A percentile compares a stretch with the other conserved stretches of the same genome.
These are phyloP conservation scores for Hypsibius dujardini DNA, from an alignment of 1,140 invertebrate genomes.

Conservation along the genomic window DNA sequence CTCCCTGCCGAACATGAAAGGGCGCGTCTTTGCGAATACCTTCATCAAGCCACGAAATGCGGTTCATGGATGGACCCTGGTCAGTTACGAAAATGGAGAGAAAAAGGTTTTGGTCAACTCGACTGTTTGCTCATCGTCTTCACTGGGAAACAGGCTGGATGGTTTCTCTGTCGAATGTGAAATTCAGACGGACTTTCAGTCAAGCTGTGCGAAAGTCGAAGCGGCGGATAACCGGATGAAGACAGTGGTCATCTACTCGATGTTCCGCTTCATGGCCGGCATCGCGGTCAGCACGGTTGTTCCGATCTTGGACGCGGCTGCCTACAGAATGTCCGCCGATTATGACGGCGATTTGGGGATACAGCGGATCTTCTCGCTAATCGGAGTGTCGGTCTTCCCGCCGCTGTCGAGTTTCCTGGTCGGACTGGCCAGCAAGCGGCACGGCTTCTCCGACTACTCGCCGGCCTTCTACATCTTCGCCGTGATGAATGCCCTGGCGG, in stretches of 20 bases:
- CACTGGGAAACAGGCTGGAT: neutral
- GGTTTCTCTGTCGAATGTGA: neutral
- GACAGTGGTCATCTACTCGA: neutral
- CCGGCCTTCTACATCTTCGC: conserved; percentile 57
- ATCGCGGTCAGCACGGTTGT: neutral
- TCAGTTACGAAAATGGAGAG: neutral
- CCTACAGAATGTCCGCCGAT: conserved; percentile 44
- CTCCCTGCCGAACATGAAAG: no score
- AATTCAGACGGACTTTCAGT: neutral
- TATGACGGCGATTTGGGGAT: conserved; percentile 59
- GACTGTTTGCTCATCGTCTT: neutral
- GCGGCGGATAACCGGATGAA: neutral
- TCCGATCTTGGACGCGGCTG: neutral
- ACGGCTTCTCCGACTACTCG: conserved; percentile 28
- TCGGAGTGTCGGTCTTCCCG: conserved; percentile 45
- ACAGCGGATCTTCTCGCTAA: conserved; percentile 48
- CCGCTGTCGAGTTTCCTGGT: conserved; percentile 55
- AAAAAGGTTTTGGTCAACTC: neutral
- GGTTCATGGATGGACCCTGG: neutral
- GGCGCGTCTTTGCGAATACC: neutral
- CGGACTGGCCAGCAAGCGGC: conserved; percentile 43
- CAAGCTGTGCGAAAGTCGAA: neutral
- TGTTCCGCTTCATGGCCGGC: neutral
- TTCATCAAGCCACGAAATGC: neutral
- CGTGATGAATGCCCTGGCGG: conserved; percentile 46